These are phyloP conservation scores for Oxygymnocypris stewartii DNA, from an alignment of 2,113 vertebrate species.

Conservation along the genomic window DNA sequence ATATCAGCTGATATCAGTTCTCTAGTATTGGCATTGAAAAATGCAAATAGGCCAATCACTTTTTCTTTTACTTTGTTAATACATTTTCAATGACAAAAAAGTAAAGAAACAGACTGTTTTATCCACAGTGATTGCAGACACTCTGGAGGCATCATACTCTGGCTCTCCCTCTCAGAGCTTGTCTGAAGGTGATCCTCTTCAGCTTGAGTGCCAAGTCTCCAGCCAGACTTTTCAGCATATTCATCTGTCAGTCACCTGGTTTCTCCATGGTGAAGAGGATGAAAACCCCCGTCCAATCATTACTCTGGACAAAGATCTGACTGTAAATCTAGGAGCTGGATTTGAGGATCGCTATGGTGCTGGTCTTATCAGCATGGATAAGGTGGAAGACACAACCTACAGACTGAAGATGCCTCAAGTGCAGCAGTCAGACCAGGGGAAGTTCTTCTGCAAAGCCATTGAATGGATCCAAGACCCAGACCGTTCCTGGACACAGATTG, in stretches of 20 bases:
- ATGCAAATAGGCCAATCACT: not conserved
- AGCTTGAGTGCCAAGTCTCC: slow-evolving; percentile 80
- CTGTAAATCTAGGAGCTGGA: slow-evolving; percentile 73
- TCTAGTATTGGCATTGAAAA: not conserved
- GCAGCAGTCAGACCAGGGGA: slow-evolving; percentile 76
- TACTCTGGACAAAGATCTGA: slow-evolving; percentile 82
- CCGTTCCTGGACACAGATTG: slow-evolving; percentile 79
- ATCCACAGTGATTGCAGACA: slow-evolving; percentile 69
- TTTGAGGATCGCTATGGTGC: slow-evolving; percentile 74
- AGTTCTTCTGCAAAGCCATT: slow-evolving; percentile 78
- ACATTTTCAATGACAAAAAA: not conserved
- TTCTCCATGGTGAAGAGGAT: slow-evolving; percentile 60
- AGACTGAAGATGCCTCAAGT: slow-evolving; percentile 71
- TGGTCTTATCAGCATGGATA: slow-evolving; percentile 75
- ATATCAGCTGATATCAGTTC: too few relatives aligned
- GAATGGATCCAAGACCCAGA: slow-evolving; percentile 94
- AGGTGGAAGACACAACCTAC: slow-evolving; percentile 74
- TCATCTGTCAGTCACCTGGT: slow-evolving; percentile 87
- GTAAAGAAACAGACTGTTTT: not conserved
- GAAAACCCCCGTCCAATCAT: slow-evolving; percentile 65
- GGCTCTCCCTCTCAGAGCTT: slow-evolving; percentile 55
- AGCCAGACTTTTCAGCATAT: slow-evolving; percentile 86
- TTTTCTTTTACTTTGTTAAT: not conserved
- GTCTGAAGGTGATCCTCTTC: slow-evolving; percentile 74
- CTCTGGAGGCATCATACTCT: slow-evolving; percentile 73